phyloP scores from a whole-genome alignment of 2,113 vertebrate species.

The Lagenorhynchus albirostris region DNA sequence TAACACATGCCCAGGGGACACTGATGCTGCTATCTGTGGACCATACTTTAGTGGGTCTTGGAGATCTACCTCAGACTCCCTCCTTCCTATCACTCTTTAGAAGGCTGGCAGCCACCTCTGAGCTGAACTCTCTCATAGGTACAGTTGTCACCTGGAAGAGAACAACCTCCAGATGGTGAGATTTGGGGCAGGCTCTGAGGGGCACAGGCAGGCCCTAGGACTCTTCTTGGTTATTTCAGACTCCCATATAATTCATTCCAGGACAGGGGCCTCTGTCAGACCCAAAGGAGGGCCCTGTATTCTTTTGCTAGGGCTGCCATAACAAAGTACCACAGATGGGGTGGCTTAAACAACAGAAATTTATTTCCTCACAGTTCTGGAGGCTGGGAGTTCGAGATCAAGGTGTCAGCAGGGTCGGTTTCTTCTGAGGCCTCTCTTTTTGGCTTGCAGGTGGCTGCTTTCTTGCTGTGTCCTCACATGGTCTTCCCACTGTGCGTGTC shows the following conservation, averaged over 20 bases:
- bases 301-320: background rate
- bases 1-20: too few species aligned
- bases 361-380: background rate
- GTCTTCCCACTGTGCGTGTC: background rate
- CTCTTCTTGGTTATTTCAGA: background rate
- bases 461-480: background rate
- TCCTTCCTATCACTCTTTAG: background rate
- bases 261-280: background rate
- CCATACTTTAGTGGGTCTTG: background rate
- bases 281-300: background rate
- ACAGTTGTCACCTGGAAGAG: background rate
- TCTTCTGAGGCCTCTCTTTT: background rate
- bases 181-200: background rate
- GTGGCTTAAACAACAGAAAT: background rate
- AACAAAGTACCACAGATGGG: background rate
- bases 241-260: background rate
- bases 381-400: background rate
- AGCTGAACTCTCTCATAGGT: background rate
- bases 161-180: background rate
- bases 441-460: background rate
- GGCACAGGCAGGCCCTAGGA: too few species aligned
- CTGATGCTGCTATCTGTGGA: background rate
- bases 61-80: background rate
- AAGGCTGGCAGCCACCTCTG: background rate
- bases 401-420: background rate